These are phyloP conservation scores for Hydrocynus forskahlii DNA, from an alignment of 2,797 vertebrate species.

Conservation along the genomic window DNA sequence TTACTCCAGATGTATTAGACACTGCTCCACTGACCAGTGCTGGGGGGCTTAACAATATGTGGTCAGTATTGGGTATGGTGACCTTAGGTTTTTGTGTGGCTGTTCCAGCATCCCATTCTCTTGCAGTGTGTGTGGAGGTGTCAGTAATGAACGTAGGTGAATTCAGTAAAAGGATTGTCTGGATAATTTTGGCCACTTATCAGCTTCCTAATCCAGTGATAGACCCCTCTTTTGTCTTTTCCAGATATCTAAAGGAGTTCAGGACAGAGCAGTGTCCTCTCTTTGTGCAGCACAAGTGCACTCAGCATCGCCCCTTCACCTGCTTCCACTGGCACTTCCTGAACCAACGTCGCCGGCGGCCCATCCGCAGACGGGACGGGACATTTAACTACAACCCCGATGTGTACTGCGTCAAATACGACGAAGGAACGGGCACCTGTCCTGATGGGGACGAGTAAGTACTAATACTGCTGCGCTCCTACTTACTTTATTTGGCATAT, in stretches of 20 bases:
- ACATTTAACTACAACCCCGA: constrained; percentile 99
- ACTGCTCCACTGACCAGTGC: not conserved
- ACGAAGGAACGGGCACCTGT: constrained; percentile 94
- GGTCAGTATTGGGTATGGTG: not conserved
- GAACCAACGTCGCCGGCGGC: constrained; percentile 94
- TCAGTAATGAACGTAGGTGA: too few species aligned
- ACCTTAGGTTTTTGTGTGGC: not conserved
- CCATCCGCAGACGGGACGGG: constrained; percentile 92
- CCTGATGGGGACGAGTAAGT: constrained; percentile 98
- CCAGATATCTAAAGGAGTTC: constrained; percentile 98
- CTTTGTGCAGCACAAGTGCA: constrained; percentile 98
- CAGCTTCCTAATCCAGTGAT: too few species aligned
- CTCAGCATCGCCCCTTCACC: constrained; percentile 95
- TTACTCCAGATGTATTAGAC: not conserved
- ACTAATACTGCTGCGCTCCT: not conserved
- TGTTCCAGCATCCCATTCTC: not conserved
- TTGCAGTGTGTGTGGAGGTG: too few species aligned
- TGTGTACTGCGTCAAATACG: constrained; percentile 97
- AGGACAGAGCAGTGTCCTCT: constrained; percentile 97
- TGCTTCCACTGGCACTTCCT: constrained; percentile 99
- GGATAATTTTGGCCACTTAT: too few species aligned
- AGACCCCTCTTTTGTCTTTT: not conserved
- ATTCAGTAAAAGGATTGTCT: too few species aligned
- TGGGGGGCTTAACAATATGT: too few species aligned
- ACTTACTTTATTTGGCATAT: not conserved